Evolutionary conservation across 2,888 invertebrate species (phyloP), one percentile per base, ranked within the genome.

Genomic region (Scaptomyza parva): DNA sequence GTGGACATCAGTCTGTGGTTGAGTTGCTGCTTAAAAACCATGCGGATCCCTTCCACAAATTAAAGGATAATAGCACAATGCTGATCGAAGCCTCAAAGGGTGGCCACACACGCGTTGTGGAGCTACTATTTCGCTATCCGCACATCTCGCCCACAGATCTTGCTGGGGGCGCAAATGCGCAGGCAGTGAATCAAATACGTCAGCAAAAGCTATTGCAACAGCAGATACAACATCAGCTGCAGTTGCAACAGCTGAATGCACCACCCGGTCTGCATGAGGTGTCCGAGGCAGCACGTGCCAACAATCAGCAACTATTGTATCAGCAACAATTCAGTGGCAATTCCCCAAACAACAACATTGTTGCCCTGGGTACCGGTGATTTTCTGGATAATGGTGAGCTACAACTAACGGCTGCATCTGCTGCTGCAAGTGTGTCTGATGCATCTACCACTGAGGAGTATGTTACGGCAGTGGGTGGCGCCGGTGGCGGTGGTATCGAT

Each of bases 31-130:
- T 99, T 68, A 95, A 96, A 54, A 96, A 97, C 92, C 96, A 97
- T 82, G 98, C 98, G 41, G 97, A 99, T 93, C 98, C 98, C 50
- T 97, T 97, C 92, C 97, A 98, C 93, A 98, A 97, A 92, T 94
- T 99, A 51, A 98, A 99, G 94, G 99, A 99, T 92, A 98, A 98
- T 92, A 98, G 98, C 67, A 99, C 98, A 55, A 99, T 99, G 96
- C 94, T 99, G 80, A 99, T 99, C 86, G 99, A 99, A 92, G 99
- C 99, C 51, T 97, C 99, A 47, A 98, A 98, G 92, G 98, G 99
- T 50, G 99, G 99, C 0, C 99, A 99, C 92, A 98, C 98, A 20
- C 95, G 95, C 77, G 98, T 99, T 62, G 99, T 99, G 66, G 97
- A 98, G 92, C 93, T 99, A 84, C 93, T 99, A 77, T 94, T 99